Evolutionary conservation across 2,888 invertebrate species (phyloP).

Genomic region (Chalcosyrphus nemorum): DNA sequence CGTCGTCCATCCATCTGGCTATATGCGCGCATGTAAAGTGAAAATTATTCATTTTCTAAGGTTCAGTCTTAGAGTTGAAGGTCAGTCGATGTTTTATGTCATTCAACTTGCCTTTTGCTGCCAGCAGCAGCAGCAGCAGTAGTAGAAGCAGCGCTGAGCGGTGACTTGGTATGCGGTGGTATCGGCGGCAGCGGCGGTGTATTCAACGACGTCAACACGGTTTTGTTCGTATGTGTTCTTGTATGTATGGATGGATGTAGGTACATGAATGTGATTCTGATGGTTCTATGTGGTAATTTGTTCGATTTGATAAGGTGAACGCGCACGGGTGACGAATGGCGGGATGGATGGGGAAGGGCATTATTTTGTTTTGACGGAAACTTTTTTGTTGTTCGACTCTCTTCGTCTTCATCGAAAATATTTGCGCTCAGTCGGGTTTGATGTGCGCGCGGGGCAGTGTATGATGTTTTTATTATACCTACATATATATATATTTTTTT

Average conservation of each 20-base stretch:
- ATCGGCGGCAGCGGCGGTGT: conserved; percentile 16
- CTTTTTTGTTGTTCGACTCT: conserved; percentile 59
- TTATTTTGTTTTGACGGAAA: conserved; percentile 72
- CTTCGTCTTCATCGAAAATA: conserved; percentile 15
- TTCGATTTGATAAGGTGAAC: conserved; percentile 49
- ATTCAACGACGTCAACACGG: conserved; percentile 34
- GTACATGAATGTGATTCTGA: conserved; percentile 16
- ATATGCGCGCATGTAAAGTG: conserved; percentile 74
- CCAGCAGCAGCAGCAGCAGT: conserved; percentile 6
- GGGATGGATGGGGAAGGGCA: not conserved
- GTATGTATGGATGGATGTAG: conserved; percentile 15
- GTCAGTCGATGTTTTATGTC: conserved; percentile 82
- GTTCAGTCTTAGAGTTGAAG: conserved; percentile 82
- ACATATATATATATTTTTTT: no score
- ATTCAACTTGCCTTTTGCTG: conserved; percentile 80
- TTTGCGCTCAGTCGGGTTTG: not conserved
- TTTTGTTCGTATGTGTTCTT: conserved; percentile 29
- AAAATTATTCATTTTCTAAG: conserved; percentile 81
- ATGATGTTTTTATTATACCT: no score
- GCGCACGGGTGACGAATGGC: not conserved
- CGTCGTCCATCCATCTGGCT: conserved; percentile 16
- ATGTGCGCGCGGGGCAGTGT: not conserved
- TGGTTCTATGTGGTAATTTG: conserved; percentile 52
- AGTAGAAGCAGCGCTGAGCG: not conserved
- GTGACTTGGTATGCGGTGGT: conserved; percentile 3